Base-by-base conservation (phyloP, 2,888 invertebrate species). In the Aspidapion aeneum region DNA sequence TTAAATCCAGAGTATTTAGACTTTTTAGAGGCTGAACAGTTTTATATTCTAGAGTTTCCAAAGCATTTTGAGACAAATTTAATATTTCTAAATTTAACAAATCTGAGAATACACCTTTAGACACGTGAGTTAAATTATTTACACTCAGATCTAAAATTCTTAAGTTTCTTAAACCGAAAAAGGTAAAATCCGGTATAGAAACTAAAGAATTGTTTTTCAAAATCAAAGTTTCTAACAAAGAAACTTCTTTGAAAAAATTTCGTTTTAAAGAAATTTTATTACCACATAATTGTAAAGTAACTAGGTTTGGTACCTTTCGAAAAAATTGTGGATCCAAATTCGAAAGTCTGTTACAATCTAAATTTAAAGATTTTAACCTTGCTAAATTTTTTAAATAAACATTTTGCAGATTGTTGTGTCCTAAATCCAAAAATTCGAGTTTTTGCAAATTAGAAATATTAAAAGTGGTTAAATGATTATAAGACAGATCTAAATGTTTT, bases 1-100 rank as follows among this genome's bases (percentile, higher is more conserved):
- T 73, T 58, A 80, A 64, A 66, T 78, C 77, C 16, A 80, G 65
- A 21, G 71, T 68, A 49, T 72, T 68, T 7, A 79, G 63, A 63
- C 74, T 74, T 35, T 69, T 68, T 58, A 78, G 66, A 1, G 72
- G 70, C 21, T 73, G 64, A 2, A 80, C 56, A 21, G 74, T 59
- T 35, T 69, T 62, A 55, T 74, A 76, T 35, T 71, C 65, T 18
- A 80, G 66, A 51, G 67, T 66, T 55, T 72, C 70, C 22, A 80
- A 62, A 16, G 64, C 52, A 67, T 80, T 80, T 56, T 72, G 66
- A 0, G 77, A 77, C 52, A 79, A 64, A 68, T 79, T 77, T 20
- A 79, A 65, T 3, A 67, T 54, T 64, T 74, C 72, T 57, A 79
- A 71, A 64, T 72, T 71, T 5, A 60, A 61, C 21, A 77, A 63